phyloP scores from a whole-genome alignment of 2,888 invertebrate genomes.

The Athalia rosae region DNA sequence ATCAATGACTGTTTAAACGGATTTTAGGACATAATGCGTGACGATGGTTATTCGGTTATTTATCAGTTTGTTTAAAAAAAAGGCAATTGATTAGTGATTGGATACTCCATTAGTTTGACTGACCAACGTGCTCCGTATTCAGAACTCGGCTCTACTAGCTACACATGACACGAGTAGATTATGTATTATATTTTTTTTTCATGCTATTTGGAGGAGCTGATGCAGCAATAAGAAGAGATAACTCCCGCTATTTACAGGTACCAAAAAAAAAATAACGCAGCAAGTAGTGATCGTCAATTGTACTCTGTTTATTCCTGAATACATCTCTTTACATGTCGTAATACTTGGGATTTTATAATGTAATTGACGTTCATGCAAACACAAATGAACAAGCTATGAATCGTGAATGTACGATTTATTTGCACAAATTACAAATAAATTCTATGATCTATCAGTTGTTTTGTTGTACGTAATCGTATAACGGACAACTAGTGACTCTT shows the following conservation, averaged over 20 bases:
- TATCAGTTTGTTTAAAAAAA: slow-evolving; percentile 25
- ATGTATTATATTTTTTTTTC: background rate
- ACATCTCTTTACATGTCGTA: background rate
- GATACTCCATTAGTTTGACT: slow-evolving; percentile 30
- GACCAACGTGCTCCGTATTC: slow-evolving; percentile 16
- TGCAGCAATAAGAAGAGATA: slow-evolving; percentile 11
- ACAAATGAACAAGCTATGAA: slow-evolving; percentile 11
- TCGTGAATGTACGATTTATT: slow-evolving; percentile 9
- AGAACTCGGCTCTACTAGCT: slow-evolving; percentile 7
- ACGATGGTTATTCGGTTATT: slow-evolving; percentile 29
- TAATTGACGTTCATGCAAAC: slow-evolving; percentile 9
- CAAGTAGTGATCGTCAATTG: slow-evolving; percentile 5
- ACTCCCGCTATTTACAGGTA: slow-evolving; percentile 3
- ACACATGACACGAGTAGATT: slow-evolving; percentile 23
- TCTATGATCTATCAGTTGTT: background rate
- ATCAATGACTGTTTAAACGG: slow-evolving; percentile 24
- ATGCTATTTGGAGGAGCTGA: slow-evolving; percentile 3
- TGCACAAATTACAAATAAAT: slow-evolving; percentile 19
- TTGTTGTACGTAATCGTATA: background rate
- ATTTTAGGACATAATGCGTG: slow-evolving; percentile 35
- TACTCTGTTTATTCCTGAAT: background rate
- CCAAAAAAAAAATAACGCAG: slow-evolving; percentile 14
- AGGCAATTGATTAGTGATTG: slow-evolving; percentile 7
- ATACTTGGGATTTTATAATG: background rate
- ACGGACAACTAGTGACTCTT: slow-evolving; percentile 10